These are phyloP conservation scores for Mactra quadrangularis DNA, from an alignment of 1,140 invertebrate species.

Conservation along the genomic window DNA sequence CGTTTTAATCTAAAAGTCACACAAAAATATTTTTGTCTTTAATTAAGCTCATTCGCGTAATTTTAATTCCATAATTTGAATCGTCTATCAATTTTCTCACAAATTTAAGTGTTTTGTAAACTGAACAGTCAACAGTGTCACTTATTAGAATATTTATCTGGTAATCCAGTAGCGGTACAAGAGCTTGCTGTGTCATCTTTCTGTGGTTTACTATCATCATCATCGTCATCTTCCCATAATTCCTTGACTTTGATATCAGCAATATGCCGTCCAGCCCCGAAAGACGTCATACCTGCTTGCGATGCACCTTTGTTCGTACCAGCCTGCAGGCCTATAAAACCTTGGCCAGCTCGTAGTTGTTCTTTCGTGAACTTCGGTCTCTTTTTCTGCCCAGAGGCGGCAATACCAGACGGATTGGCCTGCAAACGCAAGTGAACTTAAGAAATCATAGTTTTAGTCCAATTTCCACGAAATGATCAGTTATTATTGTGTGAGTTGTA, in stretches of 20 bases:
- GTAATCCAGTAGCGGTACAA: slow-evolving; percentile 34
- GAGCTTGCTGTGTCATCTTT: background rate
- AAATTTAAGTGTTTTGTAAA: slow-evolving; percentile 10
- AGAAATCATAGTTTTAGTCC: background rate
- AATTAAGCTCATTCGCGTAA: no score
- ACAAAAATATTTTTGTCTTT: no score
- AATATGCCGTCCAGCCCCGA: slow-evolving; percentile 76
- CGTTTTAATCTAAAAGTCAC: no score
- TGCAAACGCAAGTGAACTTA: slow-evolving; percentile 44
- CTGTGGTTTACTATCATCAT: slow-evolving; percentile 90
- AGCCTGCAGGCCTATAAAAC: slow-evolving; percentile 91
- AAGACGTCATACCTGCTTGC: slow-evolving; percentile 78
- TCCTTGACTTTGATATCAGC: slow-evolving; percentile 78
- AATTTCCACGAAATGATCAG: slow-evolving; percentile 16
- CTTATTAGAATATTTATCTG: background rate
- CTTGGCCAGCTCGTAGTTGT: slow-evolving; percentile 94
- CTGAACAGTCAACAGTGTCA: slow-evolving; percentile 30
- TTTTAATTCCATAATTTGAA: no score
- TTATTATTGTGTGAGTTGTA: slow-evolving; percentile 25
- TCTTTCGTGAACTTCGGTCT: slow-evolving; percentile 88
- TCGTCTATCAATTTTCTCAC: slow-evolving; percentile 1
- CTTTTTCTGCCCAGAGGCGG: slow-evolving; percentile 42
- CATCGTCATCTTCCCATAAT: slow-evolving; percentile 84
- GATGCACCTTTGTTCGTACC: slow-evolving; percentile 90
- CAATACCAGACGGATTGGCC: slow-evolving; percentile 84